Conservation (phyloP, 2,113 vertebrate species). For the Hippoglossus stenolepis region DNA sequence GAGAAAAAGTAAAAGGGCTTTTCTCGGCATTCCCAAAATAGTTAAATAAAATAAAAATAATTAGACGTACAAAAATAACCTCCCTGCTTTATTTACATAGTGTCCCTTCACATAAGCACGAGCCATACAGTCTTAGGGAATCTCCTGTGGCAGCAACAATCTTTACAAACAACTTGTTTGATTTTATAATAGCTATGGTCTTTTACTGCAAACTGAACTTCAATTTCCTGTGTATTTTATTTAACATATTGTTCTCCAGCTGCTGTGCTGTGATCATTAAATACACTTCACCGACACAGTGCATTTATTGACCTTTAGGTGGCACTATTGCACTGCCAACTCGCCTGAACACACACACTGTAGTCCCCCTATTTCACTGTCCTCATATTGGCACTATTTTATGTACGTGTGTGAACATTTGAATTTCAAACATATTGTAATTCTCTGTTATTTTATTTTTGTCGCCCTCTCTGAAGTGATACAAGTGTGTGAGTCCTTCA, state of each 20-base stretch:
- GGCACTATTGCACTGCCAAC: slow-evolving; percentile 42
- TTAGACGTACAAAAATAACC: background rate
- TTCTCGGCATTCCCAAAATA: background rate
- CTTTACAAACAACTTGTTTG: background rate
- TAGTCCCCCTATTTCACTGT: background rate
- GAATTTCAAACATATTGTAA: slow-evolving; percentile 66
- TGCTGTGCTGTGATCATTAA: background rate
- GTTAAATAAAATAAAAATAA: background rate
- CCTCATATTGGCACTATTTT: background rate
- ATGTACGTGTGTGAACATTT: slow-evolving; percentile 6
- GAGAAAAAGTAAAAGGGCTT: background rate
- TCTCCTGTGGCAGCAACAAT: background rate
- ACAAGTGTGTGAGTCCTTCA: background rate
- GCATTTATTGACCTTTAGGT: background rate
- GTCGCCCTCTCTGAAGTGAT: slow-evolving; percentile 39
- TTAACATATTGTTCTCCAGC: background rate
- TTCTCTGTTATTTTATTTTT: slow-evolving; percentile 45
- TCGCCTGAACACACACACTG: background rate
- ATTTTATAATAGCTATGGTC: background rate
- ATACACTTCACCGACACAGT: background rate
- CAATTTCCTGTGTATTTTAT: background rate
- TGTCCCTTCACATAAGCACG: background rate
- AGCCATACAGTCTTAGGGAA: background rate
- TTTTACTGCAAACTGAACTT: background rate
- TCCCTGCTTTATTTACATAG: background rate